These are phyloP conservation scores for Melanophora roralis DNA, from an alignment of 2,888 invertebrate genomes.

Conservation along the genomic window DNA sequence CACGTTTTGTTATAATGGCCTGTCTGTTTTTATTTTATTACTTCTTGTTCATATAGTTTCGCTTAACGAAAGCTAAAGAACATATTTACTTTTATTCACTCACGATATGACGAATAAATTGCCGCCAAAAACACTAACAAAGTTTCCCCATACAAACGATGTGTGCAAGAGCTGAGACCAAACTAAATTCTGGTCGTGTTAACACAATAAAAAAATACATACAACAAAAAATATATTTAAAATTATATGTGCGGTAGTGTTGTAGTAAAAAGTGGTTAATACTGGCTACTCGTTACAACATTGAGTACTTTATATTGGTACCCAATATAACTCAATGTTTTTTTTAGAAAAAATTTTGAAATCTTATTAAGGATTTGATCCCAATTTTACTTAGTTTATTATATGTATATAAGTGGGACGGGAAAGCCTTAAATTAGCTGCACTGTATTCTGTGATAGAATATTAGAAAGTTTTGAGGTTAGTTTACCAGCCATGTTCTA, in stretches of 20 bases:
- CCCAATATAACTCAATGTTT: too few relatives aligned
- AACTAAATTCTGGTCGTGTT: conserved; percentile 58
- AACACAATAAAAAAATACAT: conserved; percentile 16
- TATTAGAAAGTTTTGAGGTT: too few relatives aligned
- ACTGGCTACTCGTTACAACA: too few relatives aligned
- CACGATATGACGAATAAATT: conserved; percentile 38
- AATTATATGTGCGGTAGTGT: conserved; percentile 15
- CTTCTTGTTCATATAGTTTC: neutral
- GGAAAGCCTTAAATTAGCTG: too few relatives aligned
- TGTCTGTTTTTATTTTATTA: neutral
- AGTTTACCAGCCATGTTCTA: too few relatives aligned
- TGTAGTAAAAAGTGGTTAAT: too few relatives aligned
- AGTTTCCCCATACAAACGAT: conserved; percentile 42
- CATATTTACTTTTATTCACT: conserved; percentile 37
- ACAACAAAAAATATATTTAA: conserved; percentile 22
- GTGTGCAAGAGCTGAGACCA: conserved; percentile 54
- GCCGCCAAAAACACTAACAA: conserved; percentile 26
- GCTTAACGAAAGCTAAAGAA: conserved; percentile 26
- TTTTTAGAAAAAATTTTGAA: too few relatives aligned
- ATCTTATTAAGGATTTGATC: too few relatives aligned
- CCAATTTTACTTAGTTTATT: too few relatives aligned
- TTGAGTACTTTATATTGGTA: too few relatives aligned
- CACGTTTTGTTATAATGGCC: neutral
- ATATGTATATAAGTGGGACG: too few relatives aligned
- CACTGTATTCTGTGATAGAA: too few relatives aligned